These are phyloP conservation scores for Yasuhikotakia modesta DNA, from an alignment of 2,797 vertebrate species.

Conservation along the genomic window DNA sequence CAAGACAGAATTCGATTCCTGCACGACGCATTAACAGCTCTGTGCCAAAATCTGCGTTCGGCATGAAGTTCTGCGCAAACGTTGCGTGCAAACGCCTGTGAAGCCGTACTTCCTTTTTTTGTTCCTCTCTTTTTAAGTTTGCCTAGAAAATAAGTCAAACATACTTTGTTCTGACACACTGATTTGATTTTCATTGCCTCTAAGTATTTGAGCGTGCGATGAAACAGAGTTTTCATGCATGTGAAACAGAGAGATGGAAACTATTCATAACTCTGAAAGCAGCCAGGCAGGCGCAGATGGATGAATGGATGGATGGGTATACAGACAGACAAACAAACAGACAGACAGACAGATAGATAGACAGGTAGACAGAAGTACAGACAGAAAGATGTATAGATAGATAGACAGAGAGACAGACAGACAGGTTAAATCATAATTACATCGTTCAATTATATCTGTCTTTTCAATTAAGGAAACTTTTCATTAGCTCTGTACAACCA, in stretches of 20 bases:
- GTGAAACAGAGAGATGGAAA: constrained; percentile 17
- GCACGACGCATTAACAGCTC: constrained; percentile 7
- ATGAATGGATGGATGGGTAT: neutral
- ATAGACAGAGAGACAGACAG: too few relatives aligned
- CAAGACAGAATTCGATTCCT: neutral
- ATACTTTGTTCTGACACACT: constrained; percentile 42
- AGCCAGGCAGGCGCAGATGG: too few relatives aligned
- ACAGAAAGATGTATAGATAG: too few relatives aligned
- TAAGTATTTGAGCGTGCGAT: constrained; percentile 33
- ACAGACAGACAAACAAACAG: too few relatives aligned
- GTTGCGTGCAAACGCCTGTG: constrained; percentile 29
- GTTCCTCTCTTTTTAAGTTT: constrained; percentile 16
- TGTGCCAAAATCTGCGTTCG: constrained; percentile 25
- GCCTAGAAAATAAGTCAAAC: constrained; percentile 11
- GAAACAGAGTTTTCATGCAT: neutral
- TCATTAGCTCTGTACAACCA: neutral
- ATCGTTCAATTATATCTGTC: too few relatives aligned
- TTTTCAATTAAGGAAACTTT: too few relatives aligned
- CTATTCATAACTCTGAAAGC: neutral
- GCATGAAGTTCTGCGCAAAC: constrained; percentile 31
- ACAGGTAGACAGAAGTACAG: too few relatives aligned
- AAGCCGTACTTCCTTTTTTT: constrained; percentile 26
- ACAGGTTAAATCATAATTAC: too few relatives aligned
- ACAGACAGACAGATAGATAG: too few relatives aligned
- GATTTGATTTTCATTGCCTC: constrained; percentile 44